Percentiles rank a stretch among this genome's conserved stretches.
Evolutionary conservation across 1,140 invertebrate genomes (phyloP).

Genomic region (Plutomurus gul): DNA sequence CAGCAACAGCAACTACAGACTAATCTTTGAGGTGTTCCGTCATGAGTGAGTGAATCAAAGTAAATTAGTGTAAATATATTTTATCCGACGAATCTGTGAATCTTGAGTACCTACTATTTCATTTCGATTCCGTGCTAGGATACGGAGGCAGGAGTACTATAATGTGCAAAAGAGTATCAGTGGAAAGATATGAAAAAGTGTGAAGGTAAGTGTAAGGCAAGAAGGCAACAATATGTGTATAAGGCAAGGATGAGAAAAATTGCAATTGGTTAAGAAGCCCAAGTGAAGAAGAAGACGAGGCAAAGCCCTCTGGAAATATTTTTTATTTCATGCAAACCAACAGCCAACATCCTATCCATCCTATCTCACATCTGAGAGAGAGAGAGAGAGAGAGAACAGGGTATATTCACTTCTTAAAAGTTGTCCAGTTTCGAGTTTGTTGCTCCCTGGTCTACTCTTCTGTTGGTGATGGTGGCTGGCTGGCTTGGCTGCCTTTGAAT

Average conservation of each 20-base stretch:
- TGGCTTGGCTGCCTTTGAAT: background rate
- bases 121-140: no score
- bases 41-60: no score
- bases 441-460: conserved; percentile 5
- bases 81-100: no score
- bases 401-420: conserved; percentile 35
- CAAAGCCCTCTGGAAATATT: conserved; percentile 47
- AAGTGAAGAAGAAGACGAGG: conserved; percentile 3
- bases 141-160: no score
- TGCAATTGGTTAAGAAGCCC: background rate
- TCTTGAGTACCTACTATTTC: no score
- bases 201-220: background rate
- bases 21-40: no score
- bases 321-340: conserved; percentile 33
- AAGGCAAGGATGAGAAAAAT: background rate
- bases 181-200: background rate
- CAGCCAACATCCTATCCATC: background rate
- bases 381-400: background rate
- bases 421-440: conserved; percentile 39
- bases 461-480: background rate
- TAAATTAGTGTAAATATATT: no score
- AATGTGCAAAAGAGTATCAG: no score
- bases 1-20: no score
- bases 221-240: background rate
- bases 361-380: background rate